These are phyloP conservation scores for Beroe ovata DNA, from an alignment of 37 sponge, comb jelly and placozoan genomes.

Conservation along the genomic window DNA sequence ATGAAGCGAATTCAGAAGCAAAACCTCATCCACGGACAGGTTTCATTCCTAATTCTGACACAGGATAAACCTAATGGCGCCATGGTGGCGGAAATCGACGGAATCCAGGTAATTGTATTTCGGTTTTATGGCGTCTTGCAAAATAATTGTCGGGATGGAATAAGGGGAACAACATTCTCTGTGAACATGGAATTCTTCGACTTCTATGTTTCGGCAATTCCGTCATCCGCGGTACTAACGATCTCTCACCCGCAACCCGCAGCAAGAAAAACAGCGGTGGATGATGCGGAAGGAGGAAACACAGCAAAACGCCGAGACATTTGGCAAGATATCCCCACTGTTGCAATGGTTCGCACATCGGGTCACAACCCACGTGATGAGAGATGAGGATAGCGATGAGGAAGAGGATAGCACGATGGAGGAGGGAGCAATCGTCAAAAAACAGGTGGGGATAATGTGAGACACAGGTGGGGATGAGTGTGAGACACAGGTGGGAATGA, in stretches of 20 bases:
- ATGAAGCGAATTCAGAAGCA: slow-evolving; percentile 51
- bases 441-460: slow-evolving; percentile 20
- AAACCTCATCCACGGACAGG: slow-evolving; percentile 45
- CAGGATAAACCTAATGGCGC: slow-evolving; percentile 39
- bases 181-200: slow-evolving; percentile 1
- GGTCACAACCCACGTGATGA: slow-evolving; percentile 49
- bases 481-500: not conserved
- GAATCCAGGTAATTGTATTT: slow-evolving; percentile 12
- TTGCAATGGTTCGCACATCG: slow-evolving; percentile 19
- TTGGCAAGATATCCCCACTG: slow-evolving; percentile 8
- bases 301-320: slow-evolving; percentile 19
- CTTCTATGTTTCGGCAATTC: not conserved
- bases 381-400: slow-evolving; percentile 29
- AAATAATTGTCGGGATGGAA: too few species aligned
- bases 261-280: slow-evolving; percentile 41
- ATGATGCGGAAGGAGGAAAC: slow-evolving; percentile 34
- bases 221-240: too few species aligned
- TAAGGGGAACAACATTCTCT: too few species aligned
- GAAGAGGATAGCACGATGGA: slow-evolving; percentile 16
- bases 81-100: slow-evolving; percentile 44
- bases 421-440: slow-evolving; percentile 16
- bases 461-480: not conserved
- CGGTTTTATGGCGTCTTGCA: too few species aligned
- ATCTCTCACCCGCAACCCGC: not conserved
- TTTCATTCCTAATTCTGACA: slow-evolving; percentile 18